A percentile compares a stretch with the other conserved stretches of the same genome.
Conservation (phyloP, 2,888 invertebrate genomes). For the Napeogenes inachia region DNA sequence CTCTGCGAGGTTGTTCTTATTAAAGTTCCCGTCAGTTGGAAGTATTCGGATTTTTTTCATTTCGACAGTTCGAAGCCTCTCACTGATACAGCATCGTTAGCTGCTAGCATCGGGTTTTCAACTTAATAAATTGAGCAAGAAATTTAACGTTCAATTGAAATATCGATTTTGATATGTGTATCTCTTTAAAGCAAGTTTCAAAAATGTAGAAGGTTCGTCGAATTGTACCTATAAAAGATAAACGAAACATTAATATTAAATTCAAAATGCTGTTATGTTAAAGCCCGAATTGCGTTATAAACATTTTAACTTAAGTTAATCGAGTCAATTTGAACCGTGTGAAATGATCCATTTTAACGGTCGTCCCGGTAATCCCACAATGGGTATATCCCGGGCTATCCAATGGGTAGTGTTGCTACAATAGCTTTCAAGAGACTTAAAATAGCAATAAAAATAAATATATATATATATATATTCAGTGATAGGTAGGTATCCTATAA, state of each 20-base stretch:
- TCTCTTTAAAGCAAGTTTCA: neutral
- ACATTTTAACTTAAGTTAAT: neutral
- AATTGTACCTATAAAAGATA: no score
- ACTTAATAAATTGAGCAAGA: neutral
- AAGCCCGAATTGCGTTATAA: no score
- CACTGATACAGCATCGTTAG: conserved; percentile 23
- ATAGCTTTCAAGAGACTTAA: no score
- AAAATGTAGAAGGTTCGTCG: neutral
- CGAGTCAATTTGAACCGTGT: conserved; percentile 5
- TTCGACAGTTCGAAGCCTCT: conserved; percentile 14
- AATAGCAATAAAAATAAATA: no score
- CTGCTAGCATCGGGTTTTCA: neutral
- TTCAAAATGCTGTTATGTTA: no score
- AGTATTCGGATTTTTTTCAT: conserved; percentile 10
- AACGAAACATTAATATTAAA: no score
- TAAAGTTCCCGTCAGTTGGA: conserved; percentile 13
- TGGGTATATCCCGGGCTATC: conserved; percentile 34
- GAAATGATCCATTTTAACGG: conserved; percentile 20
- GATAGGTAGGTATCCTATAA: no score
- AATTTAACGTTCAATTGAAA: neutral
- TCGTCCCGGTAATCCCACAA: conserved; percentile 42
- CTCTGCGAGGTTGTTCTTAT: conserved; percentile 12
- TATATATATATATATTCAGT: no score
- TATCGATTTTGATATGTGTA: neutral
- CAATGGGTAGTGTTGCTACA: conserved; percentile 36